Percentiles rank a stretch among this genome's conserved stretches.
phyloP scores from a whole-genome alignment of 2,888 invertebrate species.

The Polietes domitor region DNA sequence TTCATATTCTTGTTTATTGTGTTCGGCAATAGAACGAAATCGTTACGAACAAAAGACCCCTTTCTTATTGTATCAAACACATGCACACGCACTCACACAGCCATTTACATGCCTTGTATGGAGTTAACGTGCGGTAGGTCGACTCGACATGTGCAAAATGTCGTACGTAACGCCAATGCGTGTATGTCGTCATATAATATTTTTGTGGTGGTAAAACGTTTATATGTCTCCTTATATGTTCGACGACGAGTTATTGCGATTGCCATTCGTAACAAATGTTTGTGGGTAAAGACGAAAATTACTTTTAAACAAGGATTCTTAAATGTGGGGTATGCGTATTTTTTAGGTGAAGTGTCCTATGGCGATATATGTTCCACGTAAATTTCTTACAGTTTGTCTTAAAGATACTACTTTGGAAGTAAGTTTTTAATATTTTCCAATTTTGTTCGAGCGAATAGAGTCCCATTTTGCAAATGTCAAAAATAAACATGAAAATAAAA shows the following conservation, averaged over 20 bases:
- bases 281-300: neutral
- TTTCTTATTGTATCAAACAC: neutral
- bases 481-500: too few species aligned
- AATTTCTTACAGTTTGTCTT: too few species aligned
- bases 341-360: too few species aligned
- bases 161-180: too few species aligned
- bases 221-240: constrained; percentile 59
- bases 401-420: too few species aligned
- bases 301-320: too few species aligned
- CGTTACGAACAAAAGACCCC: constrained; percentile 8
- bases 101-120: neutral
- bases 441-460: too few species aligned
- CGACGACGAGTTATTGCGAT: constrained; percentile 68
- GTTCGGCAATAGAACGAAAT: constrained; percentile 15
- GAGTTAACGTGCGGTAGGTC: neutral
- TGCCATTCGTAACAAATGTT: constrained; percentile 37
- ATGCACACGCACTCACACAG: neutral
- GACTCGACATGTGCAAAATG: neutral
- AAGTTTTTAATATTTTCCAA: too few species aligned
- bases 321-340: too few species aligned
- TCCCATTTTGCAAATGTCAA: too few species aligned
- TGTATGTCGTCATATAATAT: constrained; percentile 19
- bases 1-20: constrained; percentile 32
- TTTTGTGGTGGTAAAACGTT: constrained; percentile 33
- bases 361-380: too few species aligned